Percentiles rank a stretch among this genome's conserved stretches.
Evolutionary conservation across 2,888 invertebrate genomes (phyloP).

Genomic region (Dichetophora obliterata): DNA sequence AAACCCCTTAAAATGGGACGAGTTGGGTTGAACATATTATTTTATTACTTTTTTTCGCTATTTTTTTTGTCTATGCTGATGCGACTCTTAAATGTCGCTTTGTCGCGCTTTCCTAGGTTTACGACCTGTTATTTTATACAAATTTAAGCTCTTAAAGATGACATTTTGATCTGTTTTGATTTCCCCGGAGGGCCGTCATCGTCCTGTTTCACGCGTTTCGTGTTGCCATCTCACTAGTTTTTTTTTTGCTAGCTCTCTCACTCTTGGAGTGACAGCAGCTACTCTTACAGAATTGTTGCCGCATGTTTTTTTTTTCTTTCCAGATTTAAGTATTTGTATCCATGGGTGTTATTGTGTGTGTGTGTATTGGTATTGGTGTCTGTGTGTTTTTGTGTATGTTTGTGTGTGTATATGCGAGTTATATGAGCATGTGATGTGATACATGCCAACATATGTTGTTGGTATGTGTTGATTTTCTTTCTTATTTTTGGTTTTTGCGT

Average conservation of each 20-base stretch:
- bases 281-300: neutral
- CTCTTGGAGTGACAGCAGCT: neutral
- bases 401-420: neutral
- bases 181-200: conserved; percentile 57
- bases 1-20: no score
- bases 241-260: neutral
- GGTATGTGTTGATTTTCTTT: conserved; percentile 10
- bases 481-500: conserved; percentile 30
- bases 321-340: neutral
- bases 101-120: conserved; percentile 54
- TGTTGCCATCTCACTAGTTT: neutral
- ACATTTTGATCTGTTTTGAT: conserved; percentile 68
- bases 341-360: neutral
- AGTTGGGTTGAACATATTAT: no score
- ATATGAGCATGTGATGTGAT: neutral
- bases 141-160: conserved; percentile 68
- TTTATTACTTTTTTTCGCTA: no score
- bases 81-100: conserved; percentile 39
- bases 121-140: conserved; percentile 65
- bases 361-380: no score
- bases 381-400: neutral
- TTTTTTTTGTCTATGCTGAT: neutral
- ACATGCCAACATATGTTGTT: neutral
- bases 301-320: neutral
- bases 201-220: neutral